Evolutionary conservation across 2,797 vertebrate genomes (phyloP).

Genomic region (Microcaecilia unicolor): DNA sequence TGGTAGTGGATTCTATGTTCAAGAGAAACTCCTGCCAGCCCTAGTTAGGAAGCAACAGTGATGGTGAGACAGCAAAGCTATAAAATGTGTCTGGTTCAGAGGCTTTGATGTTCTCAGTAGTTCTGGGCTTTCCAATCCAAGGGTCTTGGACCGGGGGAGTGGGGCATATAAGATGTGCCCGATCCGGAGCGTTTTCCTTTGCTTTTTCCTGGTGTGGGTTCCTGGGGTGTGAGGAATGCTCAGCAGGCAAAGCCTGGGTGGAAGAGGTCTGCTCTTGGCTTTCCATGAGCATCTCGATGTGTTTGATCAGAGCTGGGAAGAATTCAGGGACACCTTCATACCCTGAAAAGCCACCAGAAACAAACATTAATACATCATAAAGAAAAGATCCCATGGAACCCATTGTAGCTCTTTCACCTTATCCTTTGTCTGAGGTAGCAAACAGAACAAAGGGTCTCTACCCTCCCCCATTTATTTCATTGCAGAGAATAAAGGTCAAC

Average conservation of each 20-base stretch:
- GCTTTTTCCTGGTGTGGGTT: neutral
- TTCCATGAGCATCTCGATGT: constrained; percentile 49
- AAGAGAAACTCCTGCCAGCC: neutral
- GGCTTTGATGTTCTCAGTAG: neutral
- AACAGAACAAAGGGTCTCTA: too few relatives aligned
- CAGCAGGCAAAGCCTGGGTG: neutral
- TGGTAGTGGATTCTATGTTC: too few relatives aligned
- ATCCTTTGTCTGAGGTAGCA: neutral
- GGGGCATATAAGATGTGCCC: too few relatives aligned
- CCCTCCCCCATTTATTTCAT: too few relatives aligned
- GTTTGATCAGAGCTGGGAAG: constrained; percentile 52
- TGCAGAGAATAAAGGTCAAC: too few relatives aligned
- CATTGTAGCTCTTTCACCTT: neutral
- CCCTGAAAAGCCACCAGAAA: constrained; percentile 34
- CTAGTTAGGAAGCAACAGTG: neutral
- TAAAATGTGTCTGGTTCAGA: neutral
- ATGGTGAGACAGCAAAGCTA: neutral
- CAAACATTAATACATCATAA: neutral
- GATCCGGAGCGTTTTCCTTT: neutral
- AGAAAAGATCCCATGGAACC: neutral
- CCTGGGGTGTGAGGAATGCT: neutral
- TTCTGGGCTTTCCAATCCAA: neutral
- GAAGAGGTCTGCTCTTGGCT: neutral
- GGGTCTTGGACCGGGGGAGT: too few relatives aligned
- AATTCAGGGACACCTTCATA: constrained; percentile 66